phyloP scores from a whole-genome alignment of 2,113 vertebrate species.

The Connochaetes taurinus region DNA sequence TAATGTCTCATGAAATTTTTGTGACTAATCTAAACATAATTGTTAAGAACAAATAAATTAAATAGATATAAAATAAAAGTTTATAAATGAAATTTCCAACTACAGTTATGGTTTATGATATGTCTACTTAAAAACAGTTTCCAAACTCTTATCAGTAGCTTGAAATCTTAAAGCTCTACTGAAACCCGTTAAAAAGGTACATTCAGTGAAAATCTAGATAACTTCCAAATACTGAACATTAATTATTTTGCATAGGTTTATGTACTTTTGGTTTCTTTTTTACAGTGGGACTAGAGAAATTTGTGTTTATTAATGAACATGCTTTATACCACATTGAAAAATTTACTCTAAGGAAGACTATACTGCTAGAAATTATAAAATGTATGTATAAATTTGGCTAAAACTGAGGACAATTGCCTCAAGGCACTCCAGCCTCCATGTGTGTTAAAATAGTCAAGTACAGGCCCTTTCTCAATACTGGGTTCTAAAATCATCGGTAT shows the following conservation, averaged over 20 bases:
- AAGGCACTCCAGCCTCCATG: neutral
- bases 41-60: neutral
- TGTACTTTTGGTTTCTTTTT: neutral
- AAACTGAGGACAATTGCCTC: neutral
- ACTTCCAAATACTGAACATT: neutral
- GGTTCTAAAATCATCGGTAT: neutral
- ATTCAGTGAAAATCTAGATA: neutral
- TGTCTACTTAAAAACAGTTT: neutral
- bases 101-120: neutral
- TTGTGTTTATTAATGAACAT: neutral
- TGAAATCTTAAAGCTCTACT: neutral
- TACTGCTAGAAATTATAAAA: neutral
- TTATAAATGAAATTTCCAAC: neutral
- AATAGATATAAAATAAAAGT: neutral
- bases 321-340: neutral
- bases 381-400: neutral
- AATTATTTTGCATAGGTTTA: neutral
- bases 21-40: neutral
- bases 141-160: neutral
- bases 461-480: neutral
- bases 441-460: neutral
- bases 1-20: neutral
- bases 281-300: neutral
- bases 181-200: neutral
- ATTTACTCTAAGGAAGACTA: neutral